Evolutionary conservation across 2,888 invertebrate genomes (phyloP).

Genomic region (Malacosoma neustria): DNA sequence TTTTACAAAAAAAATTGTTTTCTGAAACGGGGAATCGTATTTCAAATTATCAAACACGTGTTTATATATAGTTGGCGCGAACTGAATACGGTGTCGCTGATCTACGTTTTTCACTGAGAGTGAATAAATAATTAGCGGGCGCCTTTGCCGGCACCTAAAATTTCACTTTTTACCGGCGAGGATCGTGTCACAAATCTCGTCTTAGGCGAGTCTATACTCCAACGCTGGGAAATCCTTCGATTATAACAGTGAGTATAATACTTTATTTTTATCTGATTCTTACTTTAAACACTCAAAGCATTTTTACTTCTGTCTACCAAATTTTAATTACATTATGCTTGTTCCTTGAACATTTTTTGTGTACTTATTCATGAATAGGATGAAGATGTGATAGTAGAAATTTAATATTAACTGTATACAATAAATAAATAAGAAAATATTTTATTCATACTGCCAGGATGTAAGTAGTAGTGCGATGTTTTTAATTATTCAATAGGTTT

Average conservation of each 20-base stretch:
- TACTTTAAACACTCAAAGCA: no score
- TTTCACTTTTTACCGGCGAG: conserved; percentile 66
- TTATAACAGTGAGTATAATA: conserved; percentile 47
- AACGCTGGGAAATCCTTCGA: conserved; percentile 35
- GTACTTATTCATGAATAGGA: no score
- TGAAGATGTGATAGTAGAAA: no score
- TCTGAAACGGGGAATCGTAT: conserved; percentile 23
- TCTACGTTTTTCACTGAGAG: conserved; percentile 61
- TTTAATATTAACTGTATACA: no score
- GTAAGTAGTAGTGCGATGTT: no score
- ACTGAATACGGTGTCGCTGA: conserved; percentile 45
- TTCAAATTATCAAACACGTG: conserved; percentile 51
- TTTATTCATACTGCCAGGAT: no score
- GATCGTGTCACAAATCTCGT: conserved; percentile 34
- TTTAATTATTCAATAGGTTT: no score
- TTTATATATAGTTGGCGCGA: conserved; percentile 60
- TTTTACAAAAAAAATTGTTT: conserved; percentile 9
- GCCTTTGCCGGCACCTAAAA: conserved; percentile 40
- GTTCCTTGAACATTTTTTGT: no score
- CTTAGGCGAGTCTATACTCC: conserved; percentile 38
- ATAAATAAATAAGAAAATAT: no score
- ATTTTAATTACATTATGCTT: no score
- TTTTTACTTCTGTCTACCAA: no score
- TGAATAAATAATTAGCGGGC: conserved; percentile 55
- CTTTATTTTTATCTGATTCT: conserved; percentile 10